phyloP scores from a whole-genome alignment of 2,888 invertebrate species.

The Saturnia japonica region DNA sequence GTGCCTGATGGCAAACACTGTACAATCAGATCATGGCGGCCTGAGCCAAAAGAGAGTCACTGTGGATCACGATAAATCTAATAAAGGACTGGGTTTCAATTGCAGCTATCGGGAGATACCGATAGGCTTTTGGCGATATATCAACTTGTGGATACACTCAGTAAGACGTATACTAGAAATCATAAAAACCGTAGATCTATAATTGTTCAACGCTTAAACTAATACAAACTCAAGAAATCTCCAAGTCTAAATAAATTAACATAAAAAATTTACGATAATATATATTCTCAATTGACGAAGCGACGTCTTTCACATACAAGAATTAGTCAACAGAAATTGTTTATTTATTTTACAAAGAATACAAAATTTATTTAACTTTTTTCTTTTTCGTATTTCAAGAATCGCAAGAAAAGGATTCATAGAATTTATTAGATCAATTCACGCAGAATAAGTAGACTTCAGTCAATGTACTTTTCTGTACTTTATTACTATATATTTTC shows the following conservation, averaged over 20 bases:
- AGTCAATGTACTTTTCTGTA: background rate
- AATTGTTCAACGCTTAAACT: background rate
- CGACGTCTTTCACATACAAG: background rate
- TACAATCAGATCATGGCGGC: too few relatives aligned
- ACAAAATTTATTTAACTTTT: background rate
- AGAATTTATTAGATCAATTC: background rate
- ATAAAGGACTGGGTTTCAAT: too few relatives aligned
- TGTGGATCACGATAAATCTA: too few relatives aligned
- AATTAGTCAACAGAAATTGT: background rate
- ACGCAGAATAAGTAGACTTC: background rate
- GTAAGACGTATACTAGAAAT: background rate
- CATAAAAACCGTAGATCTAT: background rate
- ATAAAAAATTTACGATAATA: background rate
- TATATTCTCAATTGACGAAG: background rate
- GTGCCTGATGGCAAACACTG: too few relatives aligned
- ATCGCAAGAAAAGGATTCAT: background rate
- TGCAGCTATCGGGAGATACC: too few relatives aligned
- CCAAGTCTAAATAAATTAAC: background rate
- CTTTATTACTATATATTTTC: conserved; percentile 1
- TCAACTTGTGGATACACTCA: background rate
- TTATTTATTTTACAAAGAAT: background rate
- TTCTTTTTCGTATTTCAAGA: background rate
- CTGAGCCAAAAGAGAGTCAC: too few relatives aligned
- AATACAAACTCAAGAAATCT: background rate
- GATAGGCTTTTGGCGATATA: too few relatives aligned